Evolutionary conservation across 1,140 invertebrate species (phyloP), one percentile per base, ranked within the genome.

Genomic region (Drosophila sproati): DNA sequence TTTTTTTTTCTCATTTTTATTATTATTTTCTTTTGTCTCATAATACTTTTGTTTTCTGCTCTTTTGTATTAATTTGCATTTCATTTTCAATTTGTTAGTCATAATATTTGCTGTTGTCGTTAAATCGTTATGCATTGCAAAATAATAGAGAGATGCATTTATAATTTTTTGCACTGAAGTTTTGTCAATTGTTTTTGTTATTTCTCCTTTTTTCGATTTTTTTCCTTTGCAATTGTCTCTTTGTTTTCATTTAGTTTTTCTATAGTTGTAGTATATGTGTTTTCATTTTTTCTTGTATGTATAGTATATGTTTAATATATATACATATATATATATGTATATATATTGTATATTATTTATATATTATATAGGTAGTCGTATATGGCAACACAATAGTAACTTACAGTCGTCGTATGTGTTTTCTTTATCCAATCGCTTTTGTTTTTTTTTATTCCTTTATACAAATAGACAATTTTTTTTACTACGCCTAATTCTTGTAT

Each of bases 301-400:
- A 20, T 20, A 20, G 20, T 70, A 31, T 69, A 43, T 54, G 47
- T 73, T 10, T 70, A 70, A 35, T 62, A 70, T 63, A 47, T 48
- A 2, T 57, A 57, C 4, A 10, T 50, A 5, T 34, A 35, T 34
- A 35, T 61, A 47, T 77, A 68, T 74, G 52, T 80, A 28, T 80
- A 52, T 73, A 37, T 71, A 45, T n/a, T 54, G 12, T 54, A 35
- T 54, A 8, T 31, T 76, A 60, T 72, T 73, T 81, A 51, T 80
- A 62, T 79, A 64, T 59, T 43, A 64, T 67, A 47, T 59, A 59
- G 51, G 77, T 69, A 63, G 56, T 47, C 43, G 59, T 56, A 57
- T 81, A 80, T 80, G 83, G 83, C 83, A 87, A 87, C 83, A 88
- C 83, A 87, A 83, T 87, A 87, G 83, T 87, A 87, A 87, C 85